phyloP scores from a whole-genome alignment of 2,113 vertebrate species.

The Aythya baeri region DNA sequence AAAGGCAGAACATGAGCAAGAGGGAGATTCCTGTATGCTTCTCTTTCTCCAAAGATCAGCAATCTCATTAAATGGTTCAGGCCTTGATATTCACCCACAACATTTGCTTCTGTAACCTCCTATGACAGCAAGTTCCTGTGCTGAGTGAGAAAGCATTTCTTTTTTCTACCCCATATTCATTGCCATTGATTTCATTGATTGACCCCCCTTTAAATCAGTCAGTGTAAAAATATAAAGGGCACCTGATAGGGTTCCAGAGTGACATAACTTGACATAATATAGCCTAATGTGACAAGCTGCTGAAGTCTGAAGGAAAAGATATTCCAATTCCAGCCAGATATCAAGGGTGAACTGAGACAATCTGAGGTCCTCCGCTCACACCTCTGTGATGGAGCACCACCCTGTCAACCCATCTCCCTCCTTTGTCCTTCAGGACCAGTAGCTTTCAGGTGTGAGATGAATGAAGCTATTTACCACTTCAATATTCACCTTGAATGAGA shows the following conservation, averaged over 20 bases:
- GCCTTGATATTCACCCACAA: background rate
- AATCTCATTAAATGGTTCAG: background rate
- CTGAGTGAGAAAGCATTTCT: background rate
- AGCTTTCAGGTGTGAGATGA: background rate
- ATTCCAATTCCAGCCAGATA: background rate
- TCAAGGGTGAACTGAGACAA: background rate
- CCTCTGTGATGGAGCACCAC: background rate
- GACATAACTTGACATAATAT: background rate
- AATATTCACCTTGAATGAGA: background rate
- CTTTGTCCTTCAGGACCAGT: background rate
- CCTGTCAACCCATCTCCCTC: background rate
- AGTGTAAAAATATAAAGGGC: background rate
- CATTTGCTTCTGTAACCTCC: background rate
- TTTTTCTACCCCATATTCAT: constrained; percentile 5
- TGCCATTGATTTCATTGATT: constrained; percentile 45
- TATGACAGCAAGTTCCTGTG: constrained; percentile 2
- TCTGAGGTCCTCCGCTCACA: background rate
- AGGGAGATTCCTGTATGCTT: background rate
- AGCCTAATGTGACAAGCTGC: background rate
- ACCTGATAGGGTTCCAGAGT: background rate
- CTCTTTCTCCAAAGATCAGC: background rate
- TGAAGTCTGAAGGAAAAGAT: background rate
- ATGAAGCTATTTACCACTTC: background rate
- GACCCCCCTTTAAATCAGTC: constrained; percentile 27
- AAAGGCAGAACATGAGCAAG: background rate